Conservation (phyloP, 2,113 vertebrate species). For the Oenanthe melanoleuca region DNA sequence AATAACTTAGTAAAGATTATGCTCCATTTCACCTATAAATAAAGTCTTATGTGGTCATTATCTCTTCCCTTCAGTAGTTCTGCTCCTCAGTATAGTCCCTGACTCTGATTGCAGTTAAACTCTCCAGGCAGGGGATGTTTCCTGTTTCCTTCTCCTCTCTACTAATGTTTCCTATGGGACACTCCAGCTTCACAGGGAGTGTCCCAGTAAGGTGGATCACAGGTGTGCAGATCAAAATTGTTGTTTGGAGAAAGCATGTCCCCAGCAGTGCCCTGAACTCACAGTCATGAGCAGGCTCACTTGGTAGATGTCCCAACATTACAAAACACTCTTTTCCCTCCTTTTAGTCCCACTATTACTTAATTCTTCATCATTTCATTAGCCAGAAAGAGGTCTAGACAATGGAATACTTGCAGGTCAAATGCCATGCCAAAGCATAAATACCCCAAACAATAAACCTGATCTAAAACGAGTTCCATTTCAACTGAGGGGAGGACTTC, state of each 20-base stretch:
- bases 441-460: not conserved
- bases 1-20: not conserved
- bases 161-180: not conserved
- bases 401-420: not conserved
- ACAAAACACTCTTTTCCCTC: rapidly evolving
- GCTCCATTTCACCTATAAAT: not conserved
- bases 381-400: not conserved
- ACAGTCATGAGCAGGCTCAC: rapidly evolving
- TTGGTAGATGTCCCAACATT: not conserved
- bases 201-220: not conserved
- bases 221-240: not conserved
- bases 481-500: not conserved
- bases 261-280: not conserved
- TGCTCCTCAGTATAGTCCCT: not conserved
- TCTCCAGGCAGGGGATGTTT: not conserved
- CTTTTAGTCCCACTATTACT: not conserved
- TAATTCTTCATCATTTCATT: not conserved
- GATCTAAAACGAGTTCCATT: not conserved
- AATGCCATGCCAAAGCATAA: not conserved
- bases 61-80: not conserved
- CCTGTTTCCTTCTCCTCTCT: not conserved
- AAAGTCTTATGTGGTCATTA: not conserved
- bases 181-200: not conserved
- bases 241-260: not conserved
- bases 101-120: not conserved